phyloP scores from a whole-genome alignment of 1,140 invertebrate genomes.

The Ceratina calcarata region DNA sequence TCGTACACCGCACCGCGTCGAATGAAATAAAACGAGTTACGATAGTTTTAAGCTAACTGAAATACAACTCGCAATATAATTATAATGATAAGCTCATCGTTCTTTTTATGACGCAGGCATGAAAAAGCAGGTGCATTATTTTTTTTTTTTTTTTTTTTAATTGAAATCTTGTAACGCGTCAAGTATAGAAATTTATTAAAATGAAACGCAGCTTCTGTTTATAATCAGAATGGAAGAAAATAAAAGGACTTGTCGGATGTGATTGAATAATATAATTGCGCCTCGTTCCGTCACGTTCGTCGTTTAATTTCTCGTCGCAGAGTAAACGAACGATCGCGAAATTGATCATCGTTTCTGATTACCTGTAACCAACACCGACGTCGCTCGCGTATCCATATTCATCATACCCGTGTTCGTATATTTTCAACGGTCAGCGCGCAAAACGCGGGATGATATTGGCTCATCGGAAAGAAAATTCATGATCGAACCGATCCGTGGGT shows the following conservation, averaged over 20 bases:
- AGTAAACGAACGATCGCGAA: slow-evolving; percentile 40
- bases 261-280: slow-evolving; percentile 22
- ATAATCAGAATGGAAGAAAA: background rate
- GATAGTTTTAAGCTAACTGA: background rate
- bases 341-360: slow-evolving; percentile 39
- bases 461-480: slow-evolving; percentile 18
- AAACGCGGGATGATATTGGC: background rate
- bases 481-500: background rate
- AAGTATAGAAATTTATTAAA: background rate
- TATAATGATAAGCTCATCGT: slow-evolving; percentile 19
- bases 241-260: background rate
- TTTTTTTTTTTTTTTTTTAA: no score
- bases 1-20: background rate
- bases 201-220: background rate
- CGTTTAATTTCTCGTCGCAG: slow-evolving; percentile 33
- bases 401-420: slow-evolving; percentile 6
- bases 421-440: background rate
- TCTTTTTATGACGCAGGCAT: background rate
- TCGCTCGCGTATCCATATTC: slow-evolving; percentile 4
- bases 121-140: background rate
- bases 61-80: slow-evolving; percentile 2
- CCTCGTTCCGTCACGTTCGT: slow-evolving; percentile 26
- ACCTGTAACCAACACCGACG: slow-evolving; percentile 21
- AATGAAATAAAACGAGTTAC: background rate
- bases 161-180: background rate